These are phyloP conservation scores for Chrysopa pallens DNA, from an alignment of 1,140 invertebrate genomes.

Conservation along the genomic window DNA sequence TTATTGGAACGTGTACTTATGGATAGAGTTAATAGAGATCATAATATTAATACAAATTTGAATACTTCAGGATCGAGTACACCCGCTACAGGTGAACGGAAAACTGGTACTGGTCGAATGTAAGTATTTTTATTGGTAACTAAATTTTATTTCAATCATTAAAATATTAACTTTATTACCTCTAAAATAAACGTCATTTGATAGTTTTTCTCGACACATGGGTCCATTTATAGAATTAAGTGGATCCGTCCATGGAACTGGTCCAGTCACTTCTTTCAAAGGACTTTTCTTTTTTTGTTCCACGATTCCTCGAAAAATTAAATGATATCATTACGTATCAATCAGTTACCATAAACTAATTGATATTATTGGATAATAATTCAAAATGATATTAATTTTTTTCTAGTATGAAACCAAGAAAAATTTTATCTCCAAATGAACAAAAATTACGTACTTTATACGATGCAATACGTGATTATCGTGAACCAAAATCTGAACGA, in stretches of 20 bases:
- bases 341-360: too few species aligned
- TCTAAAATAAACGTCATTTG: too few species aligned
- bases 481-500: constrained; percentile 67
- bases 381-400: constrained; percentile 3
- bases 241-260: too few species aligned
- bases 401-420: constrained; percentile 25
- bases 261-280: too few species aligned
- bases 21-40: constrained; percentile 50
- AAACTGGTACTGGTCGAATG: constrained; percentile 14
- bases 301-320: too few species aligned
- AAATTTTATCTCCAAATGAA: constrained; percentile 35
- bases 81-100: constrained; percentile 14
- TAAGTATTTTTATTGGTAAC: constrained; percentile 8
- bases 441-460: constrained; percentile 75
- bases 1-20: constrained; percentile 69
- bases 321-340: too few species aligned
- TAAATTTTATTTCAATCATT: too few species aligned
- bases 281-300: too few species aligned
- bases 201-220: too few species aligned
- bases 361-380: too few species aligned
- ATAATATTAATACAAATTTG: too few species aligned
- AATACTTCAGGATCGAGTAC: constrained; percentile 1
- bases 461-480: constrained; percentile 75
- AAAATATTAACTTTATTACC: not conserved
- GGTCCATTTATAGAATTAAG: too few species aligned